Conservation (phyloP, 2,888 invertebrate species). For the Yponomeuta cagnagella region DNA sequence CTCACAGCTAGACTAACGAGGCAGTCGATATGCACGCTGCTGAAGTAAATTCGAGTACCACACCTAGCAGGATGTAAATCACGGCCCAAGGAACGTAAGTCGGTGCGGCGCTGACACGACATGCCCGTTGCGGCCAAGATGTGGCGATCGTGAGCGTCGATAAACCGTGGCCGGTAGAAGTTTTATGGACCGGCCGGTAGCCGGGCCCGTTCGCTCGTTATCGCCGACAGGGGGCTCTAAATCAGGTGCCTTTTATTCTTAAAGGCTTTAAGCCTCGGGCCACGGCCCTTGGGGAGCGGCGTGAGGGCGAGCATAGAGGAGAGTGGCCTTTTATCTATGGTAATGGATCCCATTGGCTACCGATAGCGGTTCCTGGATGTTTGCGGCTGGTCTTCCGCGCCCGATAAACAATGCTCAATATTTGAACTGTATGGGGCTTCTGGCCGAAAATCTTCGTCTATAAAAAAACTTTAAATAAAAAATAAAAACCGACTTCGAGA, state of each 20-base stretch:
- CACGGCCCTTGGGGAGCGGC: constrained; percentile 16
- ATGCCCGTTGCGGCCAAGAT: constrained; percentile 41
- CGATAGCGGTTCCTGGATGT: neutral
- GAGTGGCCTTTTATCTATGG: constrained; percentile 11
- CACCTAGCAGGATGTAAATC: neutral
- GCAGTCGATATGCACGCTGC: neutral
- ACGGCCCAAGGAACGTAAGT: constrained; percentile 6
- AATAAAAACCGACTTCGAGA: too few species aligned
- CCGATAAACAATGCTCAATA: constrained; percentile 19
- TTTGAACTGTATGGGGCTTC: too few species aligned
- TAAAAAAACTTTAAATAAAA: too few species aligned
- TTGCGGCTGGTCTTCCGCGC: neutral
- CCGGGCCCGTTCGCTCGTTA: constrained; percentile 61
- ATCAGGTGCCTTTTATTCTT: constrained; percentile 63
- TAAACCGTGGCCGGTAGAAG: constrained; percentile 57
- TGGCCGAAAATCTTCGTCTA: too few species aligned
- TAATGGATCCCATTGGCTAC: constrained; percentile 10
- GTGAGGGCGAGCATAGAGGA: constrained; percentile 3
- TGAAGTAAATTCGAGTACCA: neutral
- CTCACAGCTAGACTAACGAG: too few species aligned
- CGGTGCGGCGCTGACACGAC: constrained; percentile 9
- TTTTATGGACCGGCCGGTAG: constrained; percentile 61
- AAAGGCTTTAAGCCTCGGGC: constrained; percentile 46
- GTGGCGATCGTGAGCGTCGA: constrained; percentile 52
- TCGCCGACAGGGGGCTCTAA: constrained; percentile 61